Evolutionary conservation across 2,888 invertebrate genomes (phyloP), one percentile per base, ranked within the genome.

Genomic region (Ichneumoninae sp.): DNA sequence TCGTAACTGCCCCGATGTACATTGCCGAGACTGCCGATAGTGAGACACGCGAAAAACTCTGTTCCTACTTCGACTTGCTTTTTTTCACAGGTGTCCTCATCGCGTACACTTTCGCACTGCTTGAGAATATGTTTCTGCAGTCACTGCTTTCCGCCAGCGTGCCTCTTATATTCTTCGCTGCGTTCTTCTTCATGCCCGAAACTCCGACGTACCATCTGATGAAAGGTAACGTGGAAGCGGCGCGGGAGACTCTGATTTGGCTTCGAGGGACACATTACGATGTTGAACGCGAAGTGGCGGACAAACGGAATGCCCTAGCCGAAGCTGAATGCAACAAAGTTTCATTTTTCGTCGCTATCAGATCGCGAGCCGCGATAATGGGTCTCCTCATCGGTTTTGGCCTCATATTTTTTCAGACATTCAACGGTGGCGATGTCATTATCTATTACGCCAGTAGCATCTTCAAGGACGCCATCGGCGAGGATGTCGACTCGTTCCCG

Each of bases 391-490:
- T 97, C 82, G 96, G 96, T 86, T 96, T 96, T 91, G 96, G 96
- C 3, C 94, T 98, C 8, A 98, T 98, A 98, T 94, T 98, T 89
- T 97, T 98, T 94, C 98, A 98, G 92, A 98, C 98, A 92, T 94
- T 98, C 78, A 96, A 96, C 83, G 97, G 97, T 52, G 96, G 97
- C 72, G 98, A 98, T 90, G 97, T 97, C 0, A 96, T 98, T 7
- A 96, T 98, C 86, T 97, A 98, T 93, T 97, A 97, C 90, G 95
- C 96, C 0, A 95, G 95, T 0, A 93, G 94, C 1, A 98, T 98
- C 83, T 98, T 98, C 93, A 90, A 93, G 72, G 95, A 94, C 50
- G 96, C 97, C 13, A 84, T 80, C n/a, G 80, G 77, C 13, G 94
- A 97, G 33, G 93, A 95, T 16, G 92, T 96, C 0, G 94, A 95